Evolutionary conservation across 2,113 vertebrate species (phyloP).

Genomic region (Suncus etruscus): DNA sequence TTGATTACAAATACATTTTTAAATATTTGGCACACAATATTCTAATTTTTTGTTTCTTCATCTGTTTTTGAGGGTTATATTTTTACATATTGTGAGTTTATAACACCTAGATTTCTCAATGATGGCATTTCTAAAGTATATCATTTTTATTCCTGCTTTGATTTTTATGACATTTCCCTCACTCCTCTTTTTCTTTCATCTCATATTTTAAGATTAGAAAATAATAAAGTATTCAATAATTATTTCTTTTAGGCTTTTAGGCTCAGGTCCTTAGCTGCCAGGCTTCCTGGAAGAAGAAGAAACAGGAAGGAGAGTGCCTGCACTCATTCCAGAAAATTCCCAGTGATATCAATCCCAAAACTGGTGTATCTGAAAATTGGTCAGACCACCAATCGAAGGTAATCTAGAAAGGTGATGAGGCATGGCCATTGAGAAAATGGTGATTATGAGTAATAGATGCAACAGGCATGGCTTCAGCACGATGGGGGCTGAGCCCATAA

Average conservation of each 20-base stretch:
- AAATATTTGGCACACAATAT: not conserved
- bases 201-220: not conserved
- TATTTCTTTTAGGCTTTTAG: not conserved
- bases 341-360: too few species aligned
- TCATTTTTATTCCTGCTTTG: not conserved
- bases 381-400: too few species aligned
- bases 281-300: too few species aligned
- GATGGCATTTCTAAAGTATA: not conserved
- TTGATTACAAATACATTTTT: not conserved
- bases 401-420: too few species aligned
- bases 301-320: too few species aligned
- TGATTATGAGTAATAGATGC: too few species aligned
- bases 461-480: too few species aligned
- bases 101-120: not conserved
- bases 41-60: not conserved
- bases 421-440: too few species aligned
- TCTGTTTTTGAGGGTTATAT: not conserved
- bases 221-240: not conserved
- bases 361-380: too few species aligned
- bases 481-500: too few species aligned
- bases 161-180: not conserved
- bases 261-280: too few species aligned
- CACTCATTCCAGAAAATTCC: too few species aligned
- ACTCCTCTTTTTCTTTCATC: not conserved
- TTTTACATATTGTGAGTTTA: not conserved